These are phyloP conservation scores for Hypolimnas misippus DNA, from an alignment of 2,888 invertebrate genomes.

Conservation along the genomic window DNA sequence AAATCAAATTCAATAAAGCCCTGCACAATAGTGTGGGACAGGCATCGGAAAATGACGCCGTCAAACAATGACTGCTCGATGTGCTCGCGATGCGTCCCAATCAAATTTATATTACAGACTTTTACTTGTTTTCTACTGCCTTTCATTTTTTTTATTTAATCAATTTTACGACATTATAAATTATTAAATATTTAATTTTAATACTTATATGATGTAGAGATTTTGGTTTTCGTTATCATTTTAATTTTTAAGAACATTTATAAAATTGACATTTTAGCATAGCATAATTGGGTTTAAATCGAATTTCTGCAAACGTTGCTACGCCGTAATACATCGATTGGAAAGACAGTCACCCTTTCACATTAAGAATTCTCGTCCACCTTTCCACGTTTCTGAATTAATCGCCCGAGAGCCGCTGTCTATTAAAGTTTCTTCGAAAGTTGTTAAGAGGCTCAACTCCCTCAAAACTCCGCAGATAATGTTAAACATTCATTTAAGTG, in stretches of 20 bases:
- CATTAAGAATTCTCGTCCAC: conserved; percentile 79
- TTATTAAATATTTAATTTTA: too few relatives aligned
- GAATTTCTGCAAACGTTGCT: background rate
- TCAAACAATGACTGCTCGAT: conserved; percentile 58
- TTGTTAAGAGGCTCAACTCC: conserved; percentile 78
- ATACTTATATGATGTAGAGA: too few relatives aligned
- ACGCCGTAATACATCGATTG: conserved; percentile 46
- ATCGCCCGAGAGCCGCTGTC: conserved; percentile 79
- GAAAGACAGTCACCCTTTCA: conserved; percentile 61
- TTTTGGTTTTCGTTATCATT: too few relatives aligned
- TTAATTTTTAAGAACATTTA: too few relatives aligned
- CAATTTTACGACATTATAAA: background rate
- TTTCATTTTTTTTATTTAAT: background rate
- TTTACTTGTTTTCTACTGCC: background rate
- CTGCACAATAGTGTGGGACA: conserved; percentile 69
- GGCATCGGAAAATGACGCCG: conserved; percentile 68
- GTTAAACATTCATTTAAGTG: conserved; percentile 84
- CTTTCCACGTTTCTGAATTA: conserved; percentile 77
- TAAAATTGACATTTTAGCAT: too few relatives aligned
- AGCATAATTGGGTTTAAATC: background rate
- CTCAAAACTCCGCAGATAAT: conserved; percentile 80
- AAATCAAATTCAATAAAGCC: conserved; percentile 83
- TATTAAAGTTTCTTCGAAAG: conserved; percentile 81
- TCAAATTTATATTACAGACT: conserved; percentile 50
- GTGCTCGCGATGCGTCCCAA: conserved; percentile 47